Evolutionary conservation across 30 jellyfish, hydroid and myxozoan genomes (phyloP), one percentile per base, ranked within the genome.

Genomic region (Chrysaora quinquecirrha): DNA sequence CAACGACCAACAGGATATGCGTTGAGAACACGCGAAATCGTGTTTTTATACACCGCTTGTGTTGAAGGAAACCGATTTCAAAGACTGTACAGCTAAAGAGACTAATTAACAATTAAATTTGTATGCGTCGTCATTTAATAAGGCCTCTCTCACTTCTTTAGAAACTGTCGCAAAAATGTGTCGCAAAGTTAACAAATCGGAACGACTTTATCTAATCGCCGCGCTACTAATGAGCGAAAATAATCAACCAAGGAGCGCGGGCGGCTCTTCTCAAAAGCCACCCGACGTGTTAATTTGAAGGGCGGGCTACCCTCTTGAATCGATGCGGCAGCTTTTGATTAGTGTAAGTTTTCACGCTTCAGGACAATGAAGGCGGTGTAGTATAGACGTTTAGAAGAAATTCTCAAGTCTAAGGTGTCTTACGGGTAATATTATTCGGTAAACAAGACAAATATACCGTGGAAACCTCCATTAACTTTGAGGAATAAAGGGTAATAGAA

Each of bases 211-310:
- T 20, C 35, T n/a, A 27, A 9, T 68, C 23, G 66, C 49, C 60
- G 52, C 49, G 60, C 66, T 22, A 9, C 31, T 66, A 82, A 82
- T 43, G 81, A 0, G 80, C 74, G 74, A 70, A 31, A 1, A 30
- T 27, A 24, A 33, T n/a, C 74, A 23, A 56, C 52, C 19, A 38
- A 22, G 65, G 64, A 19, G 34, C 10, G 2, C 2, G 47, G 60
- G 27, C 65, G 82, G 63, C 74, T 0, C 29, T 2, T 34, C 14
- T 21, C 82, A 78, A 34, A 78, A 64, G 70, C 56, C 38, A 10
- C 6, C 71, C 64, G 71, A 82, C 10, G 92, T 82, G 92, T 33
- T 70, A 82, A 82, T 58, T 52, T 10, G 29, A 28, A 32, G 60
- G 90, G 83, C 82, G 76, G 75, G 25, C 30, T 46, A 35, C 24